Base-by-base conservation (phyloP, 1,140 invertebrate species). In the Argopecten irradians region DNA sequence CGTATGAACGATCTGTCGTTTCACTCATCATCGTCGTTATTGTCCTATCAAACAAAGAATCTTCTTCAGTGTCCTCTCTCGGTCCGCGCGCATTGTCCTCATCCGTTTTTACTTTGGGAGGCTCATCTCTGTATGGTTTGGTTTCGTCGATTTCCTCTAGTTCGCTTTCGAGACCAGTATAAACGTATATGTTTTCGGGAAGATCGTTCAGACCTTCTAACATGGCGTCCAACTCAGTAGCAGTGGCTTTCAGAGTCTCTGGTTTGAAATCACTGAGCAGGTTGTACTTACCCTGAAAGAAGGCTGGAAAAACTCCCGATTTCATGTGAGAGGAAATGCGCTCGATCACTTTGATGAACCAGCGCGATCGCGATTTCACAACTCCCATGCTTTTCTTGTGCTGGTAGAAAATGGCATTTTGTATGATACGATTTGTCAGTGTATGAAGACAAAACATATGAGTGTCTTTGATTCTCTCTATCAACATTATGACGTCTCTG, bases 401-500 rank as follows among this genome's bases (percentile, higher is more conserved):
- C 36, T 84, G 83, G 71, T 83, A 86, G 35, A 90, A 90, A 35
- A 90, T 86, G 22, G 89, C 89, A 71, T 90, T 83, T 16, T 85
- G 35, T 43, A 90, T 90, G 16, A 90, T 71, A 32, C 86, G 84
- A 35, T 90, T 88, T 11, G 89, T 85, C 9, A 90, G 32, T 28
- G 87, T 34, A 71, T 86, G 84, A n/a, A 90, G 55, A 28, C 83
- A 85, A 84, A 84, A 36, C 22, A 28, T 14, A 39, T 88, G 87
- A 19, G 82, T 82, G 19, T 86, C 82, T 83, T 90, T 90, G 22
- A 90, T 86, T 34, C 85, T 71, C n/a, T 86, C 87, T 55, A 90
- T 87, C 14, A 90, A 41, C 11, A 90, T 35, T 19, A 90, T 88
- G 33, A 90, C 33, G 43, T 90, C 84, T 19, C 43, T 83, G 33